These are phyloP conservation scores for Lasioglossum pauxillum DNA, from an alignment of 2,888 invertebrate species.

Conservation along the genomic window DNA sequence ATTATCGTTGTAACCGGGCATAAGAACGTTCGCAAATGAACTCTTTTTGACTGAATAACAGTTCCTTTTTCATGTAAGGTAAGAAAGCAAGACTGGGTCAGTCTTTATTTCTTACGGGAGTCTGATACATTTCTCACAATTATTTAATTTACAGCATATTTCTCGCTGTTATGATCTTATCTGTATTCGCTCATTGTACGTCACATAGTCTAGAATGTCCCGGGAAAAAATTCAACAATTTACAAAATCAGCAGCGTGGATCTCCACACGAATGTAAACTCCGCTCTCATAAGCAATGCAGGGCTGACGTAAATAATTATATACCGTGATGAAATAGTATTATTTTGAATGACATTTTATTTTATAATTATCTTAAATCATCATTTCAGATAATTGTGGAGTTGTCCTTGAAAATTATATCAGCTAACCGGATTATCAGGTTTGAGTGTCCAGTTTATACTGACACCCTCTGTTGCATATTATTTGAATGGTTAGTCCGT, in stretches of 20 bases:
- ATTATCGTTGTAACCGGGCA: slow-evolving; percentile 9
- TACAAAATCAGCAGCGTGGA: not conserved
- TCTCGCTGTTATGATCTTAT: not conserved
- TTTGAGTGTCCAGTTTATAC: too few species aligned
- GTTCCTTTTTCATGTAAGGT: not conserved
- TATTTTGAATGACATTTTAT: too few species aligned
- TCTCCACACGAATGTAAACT: not conserved
- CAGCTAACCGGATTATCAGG: not conserved
- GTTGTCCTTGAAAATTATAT: too few species aligned
- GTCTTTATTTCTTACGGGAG: not conserved
- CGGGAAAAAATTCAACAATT: not conserved
- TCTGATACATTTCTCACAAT: not conserved
- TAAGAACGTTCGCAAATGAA: not conserved
- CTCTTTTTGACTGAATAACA: not conserved
- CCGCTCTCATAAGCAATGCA: not conserved
- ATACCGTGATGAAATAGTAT: not conserved
- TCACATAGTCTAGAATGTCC: not conserved
- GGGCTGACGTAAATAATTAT: not conserved
- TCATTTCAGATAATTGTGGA: too few species aligned
- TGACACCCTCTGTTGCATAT: not conserved
- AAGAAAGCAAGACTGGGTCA: not conserved
- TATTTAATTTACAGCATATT: not conserved
- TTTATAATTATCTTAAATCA: too few species aligned
- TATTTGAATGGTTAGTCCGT: too few species aligned
- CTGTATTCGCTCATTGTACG: not conserved